Base-by-base conservation (phyloP, 2,797 vertebrate genomes). In the Okamejei kenojei region DNA sequence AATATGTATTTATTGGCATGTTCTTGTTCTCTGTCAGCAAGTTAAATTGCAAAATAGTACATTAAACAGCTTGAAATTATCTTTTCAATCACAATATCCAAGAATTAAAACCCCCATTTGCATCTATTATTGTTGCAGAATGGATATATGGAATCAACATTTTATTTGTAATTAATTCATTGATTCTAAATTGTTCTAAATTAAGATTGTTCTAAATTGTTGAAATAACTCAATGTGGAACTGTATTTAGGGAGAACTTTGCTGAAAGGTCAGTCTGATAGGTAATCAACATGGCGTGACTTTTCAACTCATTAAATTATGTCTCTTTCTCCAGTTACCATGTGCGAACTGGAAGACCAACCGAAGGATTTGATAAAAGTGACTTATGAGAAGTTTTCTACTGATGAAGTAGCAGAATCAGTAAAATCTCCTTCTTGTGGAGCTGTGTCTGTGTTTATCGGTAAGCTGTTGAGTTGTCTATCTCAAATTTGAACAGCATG, bases 371-470 rank as follows among this genome's bases (percentile, higher is more conserved):
- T 97, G 94, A 96, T 99, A 94, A 96, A 95, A 94, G 96, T 99
- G 81, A 97, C 96, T 68, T 76, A 93, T 90, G 96, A 97, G 95
- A 96, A 96, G 93, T 97, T 98, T 29, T 97, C 96, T 0, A 94
- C 97, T 11, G 97, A 98, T 93, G 96, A 97, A 93, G 96, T 96
- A 71, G 97, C 97, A 7, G 95, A 96, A 2, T 86, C 96, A 1
- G 97, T 98, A 7, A 65, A 95, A 93, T 98, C 97, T 93, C 94
- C 97, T 0, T 96, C 93, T 81, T 98, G 99, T 95, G 99, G 98
- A 58, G 98, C 98, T 26, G 93, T 97, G 26, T 97, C 98, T 63
- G 90, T 99, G 0, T 99, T 99, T 93, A 95, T 99, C 94, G 98
- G 98, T 99, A 94, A 95, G 96, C 95, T 94, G 15, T 76, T 99